phyloP scores from a whole-genome alignment of 1,140 invertebrate species.

The Leptoteleia sp. region DNA sequence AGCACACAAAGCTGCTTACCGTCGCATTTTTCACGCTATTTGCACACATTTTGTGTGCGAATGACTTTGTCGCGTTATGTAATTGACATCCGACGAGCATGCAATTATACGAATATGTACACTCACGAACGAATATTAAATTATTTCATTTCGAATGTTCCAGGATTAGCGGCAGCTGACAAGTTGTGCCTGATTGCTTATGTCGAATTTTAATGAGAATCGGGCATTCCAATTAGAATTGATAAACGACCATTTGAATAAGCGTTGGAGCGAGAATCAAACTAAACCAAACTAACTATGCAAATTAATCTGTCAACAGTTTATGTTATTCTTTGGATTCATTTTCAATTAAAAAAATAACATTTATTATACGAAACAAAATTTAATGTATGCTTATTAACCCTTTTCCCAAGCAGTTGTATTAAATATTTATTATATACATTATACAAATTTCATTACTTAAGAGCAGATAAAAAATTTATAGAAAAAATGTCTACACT shows the following conservation, averaged over 20 bases:
- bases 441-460: too few species aligned
- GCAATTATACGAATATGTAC: constrained; percentile 27
- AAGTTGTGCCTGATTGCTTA: constrained; percentile 47
- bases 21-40: constrained; percentile 15
- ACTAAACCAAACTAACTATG: constrained; percentile 4
- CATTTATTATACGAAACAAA: too few species aligned
- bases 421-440: too few species aligned
- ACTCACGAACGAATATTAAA: constrained; percentile 38
- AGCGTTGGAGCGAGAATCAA: constrained; percentile 13
- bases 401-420: too few species aligned
- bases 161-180: constrained; percentile 41
- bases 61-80: constrained; percentile 24
- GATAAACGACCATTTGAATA: constrained; percentile 46
- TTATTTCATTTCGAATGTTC: constrained; percentile 33
- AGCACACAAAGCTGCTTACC: constrained; percentile 7
- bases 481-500: too few species aligned
- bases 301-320: too few species aligned
- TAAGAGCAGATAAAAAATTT: too few species aligned
- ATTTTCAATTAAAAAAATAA: too few species aligned
- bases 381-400: too few species aligned
- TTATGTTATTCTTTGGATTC: too few species aligned
- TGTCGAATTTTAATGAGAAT: constrained; percentile 52
- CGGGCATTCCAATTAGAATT: constrained; percentile 41
- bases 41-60: constrained; percentile 1
- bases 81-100: constrained; percentile 29